A percentile compares a stretch with the other conserved stretches of the same genome.
phyloP scores from a whole-genome alignment of 1,140 invertebrate genomes.

The Leucophenga varia region DNA sequence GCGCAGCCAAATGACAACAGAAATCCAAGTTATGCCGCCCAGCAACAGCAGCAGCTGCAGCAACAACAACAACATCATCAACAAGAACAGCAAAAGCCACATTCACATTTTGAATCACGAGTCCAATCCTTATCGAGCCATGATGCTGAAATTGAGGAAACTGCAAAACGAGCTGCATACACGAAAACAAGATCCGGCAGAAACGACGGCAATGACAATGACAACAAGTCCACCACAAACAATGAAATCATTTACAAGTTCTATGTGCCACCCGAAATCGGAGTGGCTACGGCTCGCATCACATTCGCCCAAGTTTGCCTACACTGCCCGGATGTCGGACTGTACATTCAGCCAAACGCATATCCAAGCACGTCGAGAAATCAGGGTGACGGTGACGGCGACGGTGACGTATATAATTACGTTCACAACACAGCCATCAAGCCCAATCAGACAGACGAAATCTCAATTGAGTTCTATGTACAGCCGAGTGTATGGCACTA shows the following conservation, averaged over 20 bases:
- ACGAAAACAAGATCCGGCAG: constrained; percentile 1
- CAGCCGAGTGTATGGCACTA: constrained; percentile 64
- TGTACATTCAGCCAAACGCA: constrained; percentile 42
- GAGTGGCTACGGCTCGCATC: constrained; percentile 36
- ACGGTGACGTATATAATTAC: constrained; percentile 29
- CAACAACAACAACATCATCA: constrained; percentile 3
- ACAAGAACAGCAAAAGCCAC: no score
- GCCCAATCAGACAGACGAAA: constrained; percentile 40
- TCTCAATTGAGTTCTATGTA: constrained; percentile 58
- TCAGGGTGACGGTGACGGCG: background rate
- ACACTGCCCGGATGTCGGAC: constrained; percentile 37
- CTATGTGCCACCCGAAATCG: constrained; percentile 50
- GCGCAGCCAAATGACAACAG: no score
- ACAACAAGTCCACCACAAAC: constrained; percentile 23
- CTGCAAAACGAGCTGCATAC: background rate
- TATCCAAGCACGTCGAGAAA: constrained; percentile 19
- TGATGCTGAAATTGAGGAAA: no score
- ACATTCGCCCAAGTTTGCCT: constrained; percentile 33
- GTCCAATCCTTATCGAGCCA: no score
- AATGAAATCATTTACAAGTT: constrained; percentile 55
- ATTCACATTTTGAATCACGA: no score
- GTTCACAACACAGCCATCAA: constrained; percentile 34
- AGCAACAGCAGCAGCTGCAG: background rate
- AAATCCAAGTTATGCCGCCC: constrained; percentile 11
- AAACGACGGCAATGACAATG: constrained; percentile 11